Base-by-base conservation (phyloP, 2,888 invertebrate genomes). In the Cremastobaeus sp. region DNA sequence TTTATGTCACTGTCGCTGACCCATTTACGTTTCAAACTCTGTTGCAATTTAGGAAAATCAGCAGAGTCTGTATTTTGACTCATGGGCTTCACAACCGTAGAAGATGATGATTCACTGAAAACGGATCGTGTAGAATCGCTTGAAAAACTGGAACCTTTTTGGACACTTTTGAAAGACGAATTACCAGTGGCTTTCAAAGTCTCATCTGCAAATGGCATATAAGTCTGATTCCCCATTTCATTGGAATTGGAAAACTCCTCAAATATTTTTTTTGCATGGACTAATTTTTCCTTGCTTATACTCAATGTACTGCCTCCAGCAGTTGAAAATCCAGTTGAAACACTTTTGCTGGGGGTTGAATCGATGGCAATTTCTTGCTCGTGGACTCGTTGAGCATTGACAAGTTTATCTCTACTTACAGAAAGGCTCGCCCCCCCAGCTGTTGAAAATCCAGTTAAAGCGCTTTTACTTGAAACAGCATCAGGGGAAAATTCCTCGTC, bases 301-400 rank as follows among this genome's bases (percentile, higher is more conserved):
- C 17, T 11, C 41, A 70, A 54, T 37, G 37, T 62, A 39, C 77
- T 76, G 6, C 78, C 80, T 60, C 47, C 52, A 11, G 77, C 79
- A 4, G 79, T 80, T 32, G 76, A 47, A 59, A 81, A 82, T 28
- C 78, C 18, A 21, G 32, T 37, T n/a, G 1, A 14, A 28, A 52
- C 12, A 18, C 3, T 18, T n/a, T n/a, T n/a, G n/a, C n/a, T n/a
- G n/a, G n/a, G n/a, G n/a, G n/a, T n/a, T n/a, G n/a, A n/a, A n/a
- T n/a, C n/a, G n/a, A n/a, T n/a, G n/a, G n/a, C n/a, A n/a, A n/a
- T n/a, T n/a, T n/a, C n/a, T n/a, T n/a, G n/a, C n/a, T n/a, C n/a
- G n/a, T n/a, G n/a, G n/a, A n/a, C n/a, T n/a, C n/a, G n/a, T n/a
- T 32, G 32, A 9, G 32, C 32, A 2, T 32, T 32, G 11, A 11